Evolutionary conservation across 1,140 invertebrate species (phyloP), one percentile per base, ranked within the genome.

Genomic region (Cheumatopsyche charites): DNA sequence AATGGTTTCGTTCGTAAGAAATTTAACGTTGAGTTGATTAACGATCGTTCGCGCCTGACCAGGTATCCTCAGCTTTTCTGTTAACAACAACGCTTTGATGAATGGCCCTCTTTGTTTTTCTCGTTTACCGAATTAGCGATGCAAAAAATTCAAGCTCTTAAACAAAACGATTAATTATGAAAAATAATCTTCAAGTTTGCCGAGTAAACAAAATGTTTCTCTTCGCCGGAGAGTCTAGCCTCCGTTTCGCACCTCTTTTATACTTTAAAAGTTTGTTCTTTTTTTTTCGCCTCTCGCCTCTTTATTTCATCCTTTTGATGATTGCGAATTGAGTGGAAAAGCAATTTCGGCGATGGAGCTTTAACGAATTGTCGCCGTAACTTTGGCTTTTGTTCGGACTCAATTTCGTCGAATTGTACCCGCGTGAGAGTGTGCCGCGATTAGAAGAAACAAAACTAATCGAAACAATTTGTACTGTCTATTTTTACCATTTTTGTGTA

Each of bases 301-400:
- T 42, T 6, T 42, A 25, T 58, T 58, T 58, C 9, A 1, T 58
- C 21, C 21, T 58, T 23, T 25, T 58, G 55, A 12, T 21, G 7
- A 58, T 19, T 58, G 21, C 21, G 23, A 58, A 58, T 58, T 58
- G 55, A 58, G 55, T 58, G 55, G 23, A 58, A 58, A 58, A 58
- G 55, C 55, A 58, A 58, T 58, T 58, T 58, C 21, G 1, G 55
- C 55, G 19, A 58, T 58, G 23, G 55, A 58, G 55, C 55, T 58
- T 36, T 58, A 58, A 58, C 55, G 55, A 58, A 58, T 58, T 58
- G 55, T 58, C 55, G 3, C 29, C 55, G 55, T 19, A 58, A 58
- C 21, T 58, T 58, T 2, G 13, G 55, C 55, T 58, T 58, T 58
- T 58, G 55, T 58, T 26, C 55, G 55, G 21, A 58, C 21, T 58